These are phyloP conservation scores for Alauda arvensis DNA, from an alignment of 2,797 vertebrate species.

Conservation along the genomic window DNA sequence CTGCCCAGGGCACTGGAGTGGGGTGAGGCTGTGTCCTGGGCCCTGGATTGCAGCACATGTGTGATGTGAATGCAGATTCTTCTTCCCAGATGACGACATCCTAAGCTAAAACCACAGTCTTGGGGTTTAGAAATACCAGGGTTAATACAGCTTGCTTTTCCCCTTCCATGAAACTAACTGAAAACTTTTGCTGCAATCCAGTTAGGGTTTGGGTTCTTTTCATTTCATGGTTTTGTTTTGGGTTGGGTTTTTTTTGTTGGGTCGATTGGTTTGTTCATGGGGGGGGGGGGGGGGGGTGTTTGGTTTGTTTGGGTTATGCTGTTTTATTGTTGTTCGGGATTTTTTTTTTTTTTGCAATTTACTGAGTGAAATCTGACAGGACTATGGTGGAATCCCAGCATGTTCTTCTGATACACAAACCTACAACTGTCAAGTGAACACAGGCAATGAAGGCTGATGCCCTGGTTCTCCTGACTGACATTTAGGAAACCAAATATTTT, in stretches of 20 bases:
- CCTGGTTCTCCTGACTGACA: neutral
- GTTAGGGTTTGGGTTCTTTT: neutral
- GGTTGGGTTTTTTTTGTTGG: neutral
- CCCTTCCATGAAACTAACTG: neutral
- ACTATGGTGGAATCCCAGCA: neutral
- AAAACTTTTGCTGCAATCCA: neutral
- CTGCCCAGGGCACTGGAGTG: neutral
- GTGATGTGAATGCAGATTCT: neutral
- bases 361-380: neutral
- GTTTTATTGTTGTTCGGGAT: neutral
- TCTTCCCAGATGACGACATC: neutral
- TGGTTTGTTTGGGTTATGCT: too few relatives aligned
- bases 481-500: neutral
- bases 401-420: neutral
- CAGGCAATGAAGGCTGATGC: neutral
- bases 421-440: neutral
- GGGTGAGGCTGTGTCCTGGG: neutral
- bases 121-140: neutral
- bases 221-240: neutral
- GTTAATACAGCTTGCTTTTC: neutral
- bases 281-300: fast-evolving
- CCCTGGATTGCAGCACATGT: fast-evolving
- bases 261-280: neutral
- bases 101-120: neutral
- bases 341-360: neutral